These are phyloP conservation scores for Polypterus senegalus DNA, from an alignment of 2,113 vertebrate species.

Conservation along the genomic window DNA sequence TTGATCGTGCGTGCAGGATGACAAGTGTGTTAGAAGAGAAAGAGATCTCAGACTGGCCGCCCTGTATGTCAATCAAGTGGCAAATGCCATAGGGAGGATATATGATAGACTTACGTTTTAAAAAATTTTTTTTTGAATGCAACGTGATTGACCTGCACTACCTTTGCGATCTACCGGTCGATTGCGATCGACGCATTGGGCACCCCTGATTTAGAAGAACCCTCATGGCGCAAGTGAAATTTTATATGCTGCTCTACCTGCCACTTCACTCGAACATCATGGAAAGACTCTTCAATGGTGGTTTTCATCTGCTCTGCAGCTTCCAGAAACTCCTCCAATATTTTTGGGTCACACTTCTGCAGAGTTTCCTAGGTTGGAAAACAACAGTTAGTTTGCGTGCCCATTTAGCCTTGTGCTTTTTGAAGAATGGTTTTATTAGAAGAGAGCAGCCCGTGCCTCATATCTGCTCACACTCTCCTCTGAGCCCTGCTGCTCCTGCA, in stretches of 20 bases:
- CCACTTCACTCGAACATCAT: conserved; percentile 64
- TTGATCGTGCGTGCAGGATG: no score
- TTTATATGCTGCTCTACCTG: conserved; percentile 49
- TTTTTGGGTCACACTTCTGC: conserved; percentile 49
- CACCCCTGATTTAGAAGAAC: no score
- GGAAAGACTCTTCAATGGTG: conserved; percentile 60
- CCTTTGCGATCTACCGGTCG: no score
- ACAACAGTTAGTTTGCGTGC: background rate
- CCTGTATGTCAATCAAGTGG: no score
- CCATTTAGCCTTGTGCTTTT: no score
- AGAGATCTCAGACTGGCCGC: no score
- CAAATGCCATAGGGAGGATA: no score
- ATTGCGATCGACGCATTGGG: no score
- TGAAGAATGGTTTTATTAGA: background rate
- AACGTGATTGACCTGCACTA: no score
- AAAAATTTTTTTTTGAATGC: no score
- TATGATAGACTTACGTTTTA: no score
- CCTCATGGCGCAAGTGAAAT: background rate
- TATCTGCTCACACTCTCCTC: conserved; percentile 35
- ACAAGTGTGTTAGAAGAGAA: no score
- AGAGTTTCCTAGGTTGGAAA: conserved; percentile 54
- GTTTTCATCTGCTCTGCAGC: conserved; percentile 68
- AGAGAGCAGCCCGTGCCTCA: conserved; percentile 33
- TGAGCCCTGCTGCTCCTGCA: conserved; percentile 28
- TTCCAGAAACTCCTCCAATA: conserved; percentile 70